Percentiles rank a stretch among this genome's conserved stretches.
Evolutionary conservation across 2,888 invertebrate genomes (phyloP).

Genomic region (Drosophila nr. fundita): DNA sequence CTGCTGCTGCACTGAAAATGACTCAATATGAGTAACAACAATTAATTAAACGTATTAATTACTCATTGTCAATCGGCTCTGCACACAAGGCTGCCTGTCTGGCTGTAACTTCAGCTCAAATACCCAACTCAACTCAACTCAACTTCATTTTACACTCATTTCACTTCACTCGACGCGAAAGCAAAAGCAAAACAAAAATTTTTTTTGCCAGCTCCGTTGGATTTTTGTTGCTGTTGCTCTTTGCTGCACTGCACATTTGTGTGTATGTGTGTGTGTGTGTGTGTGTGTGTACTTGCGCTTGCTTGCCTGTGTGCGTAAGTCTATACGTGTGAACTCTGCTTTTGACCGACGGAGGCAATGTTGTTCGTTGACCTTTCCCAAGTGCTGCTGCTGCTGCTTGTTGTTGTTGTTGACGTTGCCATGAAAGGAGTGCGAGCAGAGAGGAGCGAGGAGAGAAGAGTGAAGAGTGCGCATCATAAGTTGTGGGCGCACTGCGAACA

Average conservation of each 20-base stretch:
- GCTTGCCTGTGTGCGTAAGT: constrained; percentile 26
- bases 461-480: constrained; percentile 52
- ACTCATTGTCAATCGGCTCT: constrained; percentile 54
- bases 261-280: constrained; percentile 47
- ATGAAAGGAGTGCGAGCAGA: constrained; percentile 66
- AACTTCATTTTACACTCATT: constrained; percentile 52
- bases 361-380: constrained; percentile 79
- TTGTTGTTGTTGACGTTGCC: constrained; percentile 54
- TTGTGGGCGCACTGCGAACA: constrained; percentile 37
- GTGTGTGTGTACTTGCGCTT: constrained; percentile 21
- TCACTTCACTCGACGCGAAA: constrained; percentile 74
- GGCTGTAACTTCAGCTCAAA: constrained; percentile 15
- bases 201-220: constrained; percentile 52
- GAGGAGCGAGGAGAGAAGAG: neutral
- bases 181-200: constrained; percentile 76
- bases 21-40: constrained; percentile 70
- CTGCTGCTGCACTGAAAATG: constrained; percentile 42
- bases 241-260: constrained; percentile 44
- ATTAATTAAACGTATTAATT: constrained; percentile 68
- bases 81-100: constrained; percentile 31
- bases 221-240: constrained; percentile 60
- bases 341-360: constrained; percentile 80
- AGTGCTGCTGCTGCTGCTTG: constrained; percentile 56
- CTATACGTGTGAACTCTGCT: constrained; percentile 77
- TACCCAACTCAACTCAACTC: constrained; percentile 20